Evolutionary conservation across 37 sponge, comb jelly and placozoan genomes (phyloP), one percentile per base, ranked within the genome.

Genomic region (Ephydatia muelleri): DNA sequence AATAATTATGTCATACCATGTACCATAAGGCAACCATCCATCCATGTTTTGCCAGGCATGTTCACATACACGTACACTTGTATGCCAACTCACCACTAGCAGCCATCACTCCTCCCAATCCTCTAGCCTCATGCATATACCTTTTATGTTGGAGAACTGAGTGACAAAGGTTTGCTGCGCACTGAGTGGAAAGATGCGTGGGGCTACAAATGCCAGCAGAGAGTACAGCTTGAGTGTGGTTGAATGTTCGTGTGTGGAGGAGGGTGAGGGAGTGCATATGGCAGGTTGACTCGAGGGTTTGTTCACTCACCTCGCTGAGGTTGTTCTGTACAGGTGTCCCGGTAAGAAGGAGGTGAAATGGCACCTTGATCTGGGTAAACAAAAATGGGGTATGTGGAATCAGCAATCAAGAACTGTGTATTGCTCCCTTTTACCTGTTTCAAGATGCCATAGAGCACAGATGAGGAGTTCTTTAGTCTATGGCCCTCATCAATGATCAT

Each of bases 321-420:
- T 91, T 94, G 80, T 94, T 94, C 81, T 94, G 94, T 19, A 94
- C 88, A 30, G 94, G 94, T 6, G 94, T 94, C 2, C 94, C 94
- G 8, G 94, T 94, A 48, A 94, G 74, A 5, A 94, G 83, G 9
- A 94, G 86, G n/a, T n/a, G 36, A 29, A 87, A 87, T 40, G 29
- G 21, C 5, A 85, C 81, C 43, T 77, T 31, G 27, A 82, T 73
- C 85, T 87, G 64, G 0, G 25, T 37, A 80, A 25, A 80, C 68
- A 80, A 5, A 40, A 19, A 78, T 23, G 22, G 64, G 12, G 47
- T 48, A 39, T 11, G 12, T 31, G 14, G 36, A 76, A 12, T 43
- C 77, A 14, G n/a, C 23, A 33, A 13, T 12, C 77, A 38, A 14
- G n/a, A 35, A 33, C 9, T 25, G 36, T 13, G 22, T 23, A 39